Conservation (phyloP, 2,113 vertebrate species). For the Phyllostomus discolor region DNA sequence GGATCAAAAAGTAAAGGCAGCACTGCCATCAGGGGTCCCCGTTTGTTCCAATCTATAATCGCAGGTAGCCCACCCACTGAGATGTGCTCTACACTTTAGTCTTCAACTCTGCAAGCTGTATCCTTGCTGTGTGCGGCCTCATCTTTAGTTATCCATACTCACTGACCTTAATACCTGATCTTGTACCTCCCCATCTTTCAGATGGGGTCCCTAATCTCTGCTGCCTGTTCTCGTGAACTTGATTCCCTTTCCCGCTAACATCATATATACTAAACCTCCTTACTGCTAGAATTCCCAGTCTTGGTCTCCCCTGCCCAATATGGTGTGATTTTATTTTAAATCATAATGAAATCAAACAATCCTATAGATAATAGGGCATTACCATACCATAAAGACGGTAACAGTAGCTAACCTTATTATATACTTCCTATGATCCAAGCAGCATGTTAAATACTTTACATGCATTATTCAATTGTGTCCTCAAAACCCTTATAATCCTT, state of each 20-base stretch:
- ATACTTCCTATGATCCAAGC: neutral
- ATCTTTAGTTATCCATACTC: neutral
- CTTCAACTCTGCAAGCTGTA: neutral
- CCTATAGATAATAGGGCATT: neutral
- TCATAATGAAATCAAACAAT: neutral
- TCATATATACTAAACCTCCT: neutral
- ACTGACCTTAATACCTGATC: neutral
- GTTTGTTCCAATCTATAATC: neutral
- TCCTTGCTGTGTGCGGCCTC: neutral
- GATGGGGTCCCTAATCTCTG: neutral
- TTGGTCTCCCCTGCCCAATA: neutral
- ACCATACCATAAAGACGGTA: neutral
- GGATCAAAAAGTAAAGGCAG: conserved; percentile 2
- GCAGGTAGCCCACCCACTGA: neutral
- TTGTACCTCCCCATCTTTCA: neutral
- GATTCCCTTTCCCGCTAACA: neutral
- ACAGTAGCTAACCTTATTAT: neutral
- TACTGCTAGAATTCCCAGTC: neutral
- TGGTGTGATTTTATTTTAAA: neutral
- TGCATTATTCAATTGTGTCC: neutral
- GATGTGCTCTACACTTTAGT: neutral
- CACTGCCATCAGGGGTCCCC: neutral
- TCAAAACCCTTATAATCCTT: neutral
- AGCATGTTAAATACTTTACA: neutral
- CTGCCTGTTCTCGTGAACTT: neutral